phyloP scores from a whole-genome alignment of 2,888 invertebrate genomes.

The Lissonota sp. region DNA sequence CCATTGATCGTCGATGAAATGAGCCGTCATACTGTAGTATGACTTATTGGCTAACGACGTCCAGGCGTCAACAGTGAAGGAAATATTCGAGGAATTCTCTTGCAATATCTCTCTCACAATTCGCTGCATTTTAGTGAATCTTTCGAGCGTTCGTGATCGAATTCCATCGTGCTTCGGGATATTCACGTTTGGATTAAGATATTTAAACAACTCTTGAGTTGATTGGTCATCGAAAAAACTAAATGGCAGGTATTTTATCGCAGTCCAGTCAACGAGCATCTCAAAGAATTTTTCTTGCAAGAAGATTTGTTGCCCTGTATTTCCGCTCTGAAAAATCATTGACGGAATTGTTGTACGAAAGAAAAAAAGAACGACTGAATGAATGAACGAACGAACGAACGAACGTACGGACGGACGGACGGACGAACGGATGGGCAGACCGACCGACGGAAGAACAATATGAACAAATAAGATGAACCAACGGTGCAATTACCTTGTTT shows the following conservation, averaged over 20 bases:
- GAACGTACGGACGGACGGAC: no score
- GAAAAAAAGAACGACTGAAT: no score
- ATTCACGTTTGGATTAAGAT: slow-evolving; percentile 24
- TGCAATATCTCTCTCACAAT: slow-evolving; percentile 40
- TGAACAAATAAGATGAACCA: no score
- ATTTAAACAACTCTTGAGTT: slow-evolving; percentile 7
- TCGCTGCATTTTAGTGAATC: slow-evolving; percentile 1
- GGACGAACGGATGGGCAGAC: no score
- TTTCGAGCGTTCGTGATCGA: slow-evolving; percentile 18
- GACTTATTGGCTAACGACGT: slow-evolving; percentile 46
- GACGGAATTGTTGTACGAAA: no score
- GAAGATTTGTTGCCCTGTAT: no score
- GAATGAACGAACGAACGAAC: no score
- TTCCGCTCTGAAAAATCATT: no score
- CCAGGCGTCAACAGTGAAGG: slow-evolving; percentile 65
- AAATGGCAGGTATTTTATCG: slow-evolving; percentile 19
- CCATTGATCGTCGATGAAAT: slow-evolving; percentile 65
- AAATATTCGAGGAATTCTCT: slow-evolving; percentile 57
- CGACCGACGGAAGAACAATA: no score
- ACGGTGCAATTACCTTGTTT: no score
- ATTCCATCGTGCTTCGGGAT: slow-evolving; percentile 9
- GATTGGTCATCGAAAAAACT: slow-evolving; percentile 13
- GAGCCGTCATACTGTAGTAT: slow-evolving; percentile 58
- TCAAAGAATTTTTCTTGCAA: no score
- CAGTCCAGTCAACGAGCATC: slow-evolving; percentile 19